Percentiles rank a stretch among this genome's conserved stretches.
Conservation (phyloP, 2,888 invertebrate genomes). For the Xestia xanthographa region DNA sequence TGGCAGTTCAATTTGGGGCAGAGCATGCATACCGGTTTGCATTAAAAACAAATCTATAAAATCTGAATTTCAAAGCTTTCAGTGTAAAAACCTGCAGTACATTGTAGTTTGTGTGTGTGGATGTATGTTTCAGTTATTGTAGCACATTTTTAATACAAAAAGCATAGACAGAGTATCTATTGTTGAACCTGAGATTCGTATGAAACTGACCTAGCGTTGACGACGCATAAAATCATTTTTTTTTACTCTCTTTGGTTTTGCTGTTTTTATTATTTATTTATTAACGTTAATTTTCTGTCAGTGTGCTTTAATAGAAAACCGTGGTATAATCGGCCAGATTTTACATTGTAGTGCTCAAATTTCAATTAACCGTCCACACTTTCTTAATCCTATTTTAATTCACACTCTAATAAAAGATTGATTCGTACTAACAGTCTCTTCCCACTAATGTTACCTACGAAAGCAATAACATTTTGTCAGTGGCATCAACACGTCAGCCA, state of each 20-base stretch:
- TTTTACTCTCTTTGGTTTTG: too few species aligned
- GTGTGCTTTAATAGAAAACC: too few species aligned
- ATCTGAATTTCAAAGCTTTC: slow-evolving; percentile 4
- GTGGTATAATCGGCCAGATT: too few species aligned
- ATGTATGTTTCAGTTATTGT: neutral
- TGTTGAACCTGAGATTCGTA: neutral
- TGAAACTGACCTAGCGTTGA: too few species aligned
- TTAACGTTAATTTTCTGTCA: too few species aligned
- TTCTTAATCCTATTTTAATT: too few species aligned
- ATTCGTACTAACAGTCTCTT: too few species aligned
- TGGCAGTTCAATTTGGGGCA: slow-evolving; percentile 22
- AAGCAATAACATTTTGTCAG: neutral
- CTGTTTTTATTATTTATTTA: too few species aligned
- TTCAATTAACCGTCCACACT: too few species aligned
- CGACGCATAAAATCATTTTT: too few species aligned
- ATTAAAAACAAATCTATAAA: slow-evolving; percentile 35
- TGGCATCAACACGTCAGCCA: neutral
- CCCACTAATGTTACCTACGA: neutral
- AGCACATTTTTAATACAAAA: neutral
- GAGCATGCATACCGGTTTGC: neutral
- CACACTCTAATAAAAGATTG: neutral
- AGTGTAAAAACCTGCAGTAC: neutral
- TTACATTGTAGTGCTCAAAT: too few species aligned
- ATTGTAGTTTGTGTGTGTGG: neutral
- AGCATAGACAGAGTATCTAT: neutral